phyloP scores from a whole-genome alignment of 64 coral and sea anemone genomes.

The Pocillopora verrucosa region DNA sequence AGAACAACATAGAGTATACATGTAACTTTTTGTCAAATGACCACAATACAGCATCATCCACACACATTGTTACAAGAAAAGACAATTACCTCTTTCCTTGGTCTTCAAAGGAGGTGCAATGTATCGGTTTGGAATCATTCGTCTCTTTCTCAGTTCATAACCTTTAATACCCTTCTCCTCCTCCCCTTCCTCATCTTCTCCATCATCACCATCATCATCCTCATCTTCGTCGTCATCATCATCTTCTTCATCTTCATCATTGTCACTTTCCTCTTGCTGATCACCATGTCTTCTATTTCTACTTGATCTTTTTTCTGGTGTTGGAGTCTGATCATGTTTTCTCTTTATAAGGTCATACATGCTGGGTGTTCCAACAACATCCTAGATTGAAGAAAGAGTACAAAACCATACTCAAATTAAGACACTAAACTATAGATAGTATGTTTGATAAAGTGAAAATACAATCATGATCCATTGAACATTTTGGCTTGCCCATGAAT shows the following conservation, averaged over 20 bases:
- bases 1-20: no score
- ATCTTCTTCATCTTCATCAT: slow-evolving; percentile 39
- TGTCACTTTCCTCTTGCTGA: slow-evolving; percentile 43
- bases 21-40: no score
- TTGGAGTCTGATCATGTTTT: slow-evolving; percentile 72
- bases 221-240: slow-evolving; percentile 43
- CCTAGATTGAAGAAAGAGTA: neutral
- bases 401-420: neutral
- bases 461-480: no score
- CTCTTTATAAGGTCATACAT: slow-evolving; percentile 90
- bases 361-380: slow-evolving; percentile 18
- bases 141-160: slow-evolving; percentile 82
- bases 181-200: slow-evolving; percentile 68
- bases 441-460: no score
- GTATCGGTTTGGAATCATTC: slow-evolving; percentile 89
- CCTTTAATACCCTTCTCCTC: slow-evolving; percentile 57
- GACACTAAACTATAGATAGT: neutral
- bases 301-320: slow-evolving; percentile 55
- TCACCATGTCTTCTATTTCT: slow-evolving; percentile 17
- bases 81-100: neutral
- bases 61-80: neutral
- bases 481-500: no score
- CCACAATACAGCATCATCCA: no score
- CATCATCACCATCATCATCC: slow-evolving; percentile 72
- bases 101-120: slow-evolving; percentile 80